Evolutionary conservation across 2,113 vertebrate genomes (phyloP), one percentile per base, ranked within the genome.

Genomic region (Vombatus ursinus): DNA sequence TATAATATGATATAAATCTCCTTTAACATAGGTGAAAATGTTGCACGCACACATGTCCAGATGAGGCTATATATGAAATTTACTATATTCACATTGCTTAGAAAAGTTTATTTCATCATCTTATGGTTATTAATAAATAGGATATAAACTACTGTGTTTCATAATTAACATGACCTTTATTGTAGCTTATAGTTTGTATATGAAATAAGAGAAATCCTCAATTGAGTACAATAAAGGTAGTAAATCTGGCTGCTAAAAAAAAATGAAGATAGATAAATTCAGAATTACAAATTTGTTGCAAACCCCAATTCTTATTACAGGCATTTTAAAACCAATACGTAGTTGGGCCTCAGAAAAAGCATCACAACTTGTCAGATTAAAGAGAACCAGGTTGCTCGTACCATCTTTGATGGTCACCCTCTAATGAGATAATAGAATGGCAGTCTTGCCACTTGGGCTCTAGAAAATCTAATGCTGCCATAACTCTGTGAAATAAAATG

Each of bases 361-460:
- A 52, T 52, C 44, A 24, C 47, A 48, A 68, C 47, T 61, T 50
- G 54, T 37, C 84, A 52, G 44, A 53, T 89, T 57, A 50, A 24
- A 50, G 91, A 91, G 24, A 50, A 52, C 8, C 0, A 4, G 57
- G 26, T 54, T 25, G 51, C 57, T 37, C 1, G 19, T 57, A 93
- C 90, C 48, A 0, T 95, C 37, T 84, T 52, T 52, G 61, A 94
- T 89, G 61, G 90, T 93, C 37, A 8, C 91, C 92, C 57, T 94
- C 92, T 95, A 57, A 95, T 89, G 94, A 96, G 92, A 90, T 16
- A 47, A 93, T 48, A 54, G 9, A 90, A 92, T 92, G 89, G 54
- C 92, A 52, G 54, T 50, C 91, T 57, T 53, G 28, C 24, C 47
- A 52, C 90, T n/a, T 77, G 61, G 37, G 61, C 12, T 68, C 14